phyloP scores from a whole-genome alignment of 2,888 invertebrate genomes.

The Archaeoteleia sp. region DNA sequence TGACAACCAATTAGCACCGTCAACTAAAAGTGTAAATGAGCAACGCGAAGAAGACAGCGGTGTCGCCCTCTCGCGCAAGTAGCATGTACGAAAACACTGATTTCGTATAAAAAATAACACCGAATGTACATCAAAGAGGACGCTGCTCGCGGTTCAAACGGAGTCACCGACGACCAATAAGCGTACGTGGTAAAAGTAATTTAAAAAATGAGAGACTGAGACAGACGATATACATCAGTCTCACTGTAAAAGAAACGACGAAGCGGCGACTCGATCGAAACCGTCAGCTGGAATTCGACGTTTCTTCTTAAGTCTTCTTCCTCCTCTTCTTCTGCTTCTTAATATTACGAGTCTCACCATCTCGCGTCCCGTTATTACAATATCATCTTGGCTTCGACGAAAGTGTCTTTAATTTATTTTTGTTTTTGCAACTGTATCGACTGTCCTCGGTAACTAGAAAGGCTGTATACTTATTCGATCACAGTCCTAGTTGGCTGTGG shows the following conservation, averaged over 20 bases:
- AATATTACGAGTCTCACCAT: conserved; percentile 22
- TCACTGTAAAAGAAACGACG: background rate
- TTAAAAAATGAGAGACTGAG: no score
- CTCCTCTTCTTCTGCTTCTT: background rate
- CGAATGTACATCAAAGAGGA: conserved; percentile 1
- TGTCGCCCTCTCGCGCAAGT: background rate
- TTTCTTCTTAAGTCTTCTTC: conserved; percentile 9
- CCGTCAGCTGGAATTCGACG: background rate
- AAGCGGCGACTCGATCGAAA: background rate
- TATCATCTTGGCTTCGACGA: conserved; percentile 12
- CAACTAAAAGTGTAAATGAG: background rate
- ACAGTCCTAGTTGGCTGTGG: conserved; percentile 68
- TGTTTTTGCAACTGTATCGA: conserved; percentile 12
- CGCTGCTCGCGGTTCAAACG: background rate
- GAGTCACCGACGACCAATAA: background rate
- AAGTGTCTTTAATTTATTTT: conserved; percentile 18
- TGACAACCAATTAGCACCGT: background rate
- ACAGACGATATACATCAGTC: no score
- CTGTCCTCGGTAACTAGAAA: conserved; percentile 57
- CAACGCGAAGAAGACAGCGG: background rate
- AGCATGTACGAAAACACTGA: background rate
- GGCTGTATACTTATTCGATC: conserved; percentile 62
- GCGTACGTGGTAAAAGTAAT: background rate
- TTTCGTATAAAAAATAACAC: conserved; percentile 5
- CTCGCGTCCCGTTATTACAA: conserved; percentile 9